Percentiles rank a stretch among this genome's conserved stretches.
Conservation (phyloP, 2,797 vertebrate genomes). For the Chelon labrosus region DNA sequence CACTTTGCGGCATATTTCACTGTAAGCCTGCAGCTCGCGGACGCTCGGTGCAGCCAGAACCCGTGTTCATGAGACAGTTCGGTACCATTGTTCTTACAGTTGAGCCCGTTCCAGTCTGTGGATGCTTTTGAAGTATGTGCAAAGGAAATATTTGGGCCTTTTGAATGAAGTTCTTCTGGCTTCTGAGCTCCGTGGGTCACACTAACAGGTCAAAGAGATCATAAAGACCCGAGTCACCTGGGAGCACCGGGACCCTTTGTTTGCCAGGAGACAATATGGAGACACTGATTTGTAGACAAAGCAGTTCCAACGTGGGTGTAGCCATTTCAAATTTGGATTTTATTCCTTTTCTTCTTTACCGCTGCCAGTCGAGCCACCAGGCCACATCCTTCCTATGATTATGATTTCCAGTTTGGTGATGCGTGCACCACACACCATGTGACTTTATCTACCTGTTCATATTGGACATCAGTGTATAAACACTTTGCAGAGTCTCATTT, state of each 20-base stretch:
- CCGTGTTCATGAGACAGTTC: not conserved
- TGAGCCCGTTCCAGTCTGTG: slow-evolving; percentile 1
- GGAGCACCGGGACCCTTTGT: slow-evolving; percentile 38
- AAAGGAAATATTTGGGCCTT: slow-evolving; percentile 54
- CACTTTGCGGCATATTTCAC: slow-evolving; percentile 7
- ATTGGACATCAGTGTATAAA: not conserved
- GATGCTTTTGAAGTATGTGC: slow-evolving; percentile 39
- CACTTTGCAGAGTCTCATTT: not conserved
- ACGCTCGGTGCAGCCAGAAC: not conserved
- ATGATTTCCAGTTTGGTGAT: slow-evolving; percentile 7
- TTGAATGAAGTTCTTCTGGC: slow-evolving; percentile 52
- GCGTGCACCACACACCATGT: slow-evolving; percentile 9
- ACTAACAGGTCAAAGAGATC: slow-evolving; percentile 42
- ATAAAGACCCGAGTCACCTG: slow-evolving; percentile 35
- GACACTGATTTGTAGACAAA: slow-evolving; percentile 49
- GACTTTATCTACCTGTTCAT: slow-evolving; percentile 11
- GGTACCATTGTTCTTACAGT: slow-evolving; percentile 29
- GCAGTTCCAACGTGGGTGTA: slow-evolving; percentile 26
- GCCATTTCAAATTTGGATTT: slow-evolving; percentile 3
- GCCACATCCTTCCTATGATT: not conserved
- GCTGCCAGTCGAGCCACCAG: not conserved
- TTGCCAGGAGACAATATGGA: slow-evolving; percentile 50
- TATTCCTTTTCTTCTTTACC: not conserved
- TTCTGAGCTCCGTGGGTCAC: slow-evolving; percentile 42
- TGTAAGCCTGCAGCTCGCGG: not conserved